Base-by-base conservation (phyloP, 1,140 invertebrate genomes). In the Steinernema feltiae region DNA sequence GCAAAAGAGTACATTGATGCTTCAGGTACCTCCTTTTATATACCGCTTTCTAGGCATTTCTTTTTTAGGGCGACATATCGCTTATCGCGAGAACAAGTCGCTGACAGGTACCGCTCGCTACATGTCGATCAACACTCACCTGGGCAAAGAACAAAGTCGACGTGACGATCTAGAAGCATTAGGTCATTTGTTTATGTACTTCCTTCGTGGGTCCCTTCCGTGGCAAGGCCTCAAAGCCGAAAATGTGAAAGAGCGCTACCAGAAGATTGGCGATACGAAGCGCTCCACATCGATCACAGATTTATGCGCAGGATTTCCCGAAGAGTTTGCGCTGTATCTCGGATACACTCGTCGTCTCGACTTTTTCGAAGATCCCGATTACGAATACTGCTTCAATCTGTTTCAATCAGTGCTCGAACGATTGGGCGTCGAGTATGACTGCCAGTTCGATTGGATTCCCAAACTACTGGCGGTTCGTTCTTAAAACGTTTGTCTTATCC, bases 111-210 rank as follows among this genome's bases (percentile, higher is more conserved):
- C 97, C 80, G 96, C 96, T 83, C 92, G 97, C 88, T 99, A 99
- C 89, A 99, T 99, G 97, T 98, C 95, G 88, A 99, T 99, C 88
- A 99, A 99, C 88, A 98, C 97, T 86, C 97, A 99, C 91, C 92
- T 98, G 90, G 97, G 97, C 85, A 97, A 97, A 92, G 97, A 99
- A 90, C 97, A 99, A 92, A 98, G 95, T 87, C 91, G 97, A 87
- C 90, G 97, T 87, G 97, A 99, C 89, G 97, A 99, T 90, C 90
- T 99, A 86, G 97, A 99, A 89, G 96, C 97, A 73, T 89, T 99
- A 80, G 97, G 97, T 78, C 96, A 99, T 90, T 99, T 99, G 96
- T 99, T 99, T 90, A 98, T 99, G 96, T 99, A 99, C 90, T 99
- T 99, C 89, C 90, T 99, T 86, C 90, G 96, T 85, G 97, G 97